Conservation (phyloP, 2,113 vertebrate species). For the Amphiprion percula region DNA sequence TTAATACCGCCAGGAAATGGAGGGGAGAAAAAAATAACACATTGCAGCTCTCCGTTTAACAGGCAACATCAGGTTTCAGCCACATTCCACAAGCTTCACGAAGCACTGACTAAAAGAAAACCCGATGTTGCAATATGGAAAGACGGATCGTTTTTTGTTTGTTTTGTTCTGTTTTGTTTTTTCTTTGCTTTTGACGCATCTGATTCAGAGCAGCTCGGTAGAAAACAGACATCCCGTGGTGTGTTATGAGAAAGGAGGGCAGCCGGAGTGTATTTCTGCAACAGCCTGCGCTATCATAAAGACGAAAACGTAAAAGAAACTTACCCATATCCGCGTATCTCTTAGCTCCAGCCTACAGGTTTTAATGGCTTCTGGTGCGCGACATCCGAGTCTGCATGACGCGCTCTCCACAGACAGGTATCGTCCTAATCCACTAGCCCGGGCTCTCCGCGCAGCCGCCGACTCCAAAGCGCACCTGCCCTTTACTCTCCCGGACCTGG, state of each 20-base stretch:
- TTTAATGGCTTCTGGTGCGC: slow-evolving; percentile 80
- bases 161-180: not conserved
- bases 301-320: slow-evolving; percentile 54
- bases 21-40: slow-evolving; percentile 20
- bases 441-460: slow-evolving; percentile 72
- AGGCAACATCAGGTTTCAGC: slow-evolving; percentile 44
- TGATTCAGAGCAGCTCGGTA: not conserved
- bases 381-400: slow-evolving; percentile 82
- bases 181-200: not conserved
- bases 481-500: slow-evolving; percentile 68
- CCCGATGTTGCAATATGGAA: not conserved
- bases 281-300: slow-evolving; percentile 20
- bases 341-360: slow-evolving; percentile 83
- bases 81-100: slow-evolving; percentile 56
- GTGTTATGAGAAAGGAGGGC: not conserved
- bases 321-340: slow-evolving; percentile 84
- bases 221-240: not conserved
- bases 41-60: slow-evolving; percentile 73
- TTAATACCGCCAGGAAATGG: slow-evolving; percentile 31
- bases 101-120: slow-evolving; percentile 38
- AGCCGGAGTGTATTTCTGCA: slow-evolving; percentile 9
- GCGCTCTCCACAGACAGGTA: slow-evolving; percentile 78
- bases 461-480: slow-evolving; percentile 75
- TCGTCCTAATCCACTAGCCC: slow-evolving; percentile 76
- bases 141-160: not conserved